Conservation (phyloP, 2,113 vertebrate genomes). For the Microcebus murinus region DNA sequence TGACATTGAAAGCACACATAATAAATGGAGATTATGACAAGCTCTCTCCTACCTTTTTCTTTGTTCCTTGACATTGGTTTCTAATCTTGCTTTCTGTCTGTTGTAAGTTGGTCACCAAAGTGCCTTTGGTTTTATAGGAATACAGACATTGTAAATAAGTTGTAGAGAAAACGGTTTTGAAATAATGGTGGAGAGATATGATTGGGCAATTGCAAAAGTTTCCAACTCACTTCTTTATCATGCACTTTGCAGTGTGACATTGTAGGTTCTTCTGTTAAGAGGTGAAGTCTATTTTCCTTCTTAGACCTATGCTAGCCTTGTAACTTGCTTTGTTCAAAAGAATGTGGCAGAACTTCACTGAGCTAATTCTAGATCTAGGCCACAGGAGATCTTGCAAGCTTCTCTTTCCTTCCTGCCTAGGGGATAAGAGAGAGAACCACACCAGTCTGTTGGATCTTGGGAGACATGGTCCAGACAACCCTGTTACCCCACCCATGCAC, state of each 20-base stretch:
- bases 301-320: neutral
- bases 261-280: neutral
- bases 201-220: neutral
- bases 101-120: neutral
- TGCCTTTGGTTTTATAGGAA: neutral
- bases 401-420: neutral
- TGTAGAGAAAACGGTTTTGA: neutral
- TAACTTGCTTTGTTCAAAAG: neutral
- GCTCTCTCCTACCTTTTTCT: neutral
- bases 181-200: neutral
- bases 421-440: neutral
- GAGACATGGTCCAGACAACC: neutral
- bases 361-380: neutral
- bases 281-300: neutral
- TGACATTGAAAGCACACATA: neutral
- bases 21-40: neutral
- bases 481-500: fast-evolving
- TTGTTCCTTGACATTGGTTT: neutral
- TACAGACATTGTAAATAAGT: neutral
- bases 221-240: neutral
- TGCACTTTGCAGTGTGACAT: neutral
- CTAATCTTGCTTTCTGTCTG: neutral
- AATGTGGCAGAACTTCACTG: neutral
- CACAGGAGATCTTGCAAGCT: neutral
- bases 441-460: neutral